Conservation (phyloP, 1,140 invertebrate species). For the Chionoecetes opilio region DNA sequence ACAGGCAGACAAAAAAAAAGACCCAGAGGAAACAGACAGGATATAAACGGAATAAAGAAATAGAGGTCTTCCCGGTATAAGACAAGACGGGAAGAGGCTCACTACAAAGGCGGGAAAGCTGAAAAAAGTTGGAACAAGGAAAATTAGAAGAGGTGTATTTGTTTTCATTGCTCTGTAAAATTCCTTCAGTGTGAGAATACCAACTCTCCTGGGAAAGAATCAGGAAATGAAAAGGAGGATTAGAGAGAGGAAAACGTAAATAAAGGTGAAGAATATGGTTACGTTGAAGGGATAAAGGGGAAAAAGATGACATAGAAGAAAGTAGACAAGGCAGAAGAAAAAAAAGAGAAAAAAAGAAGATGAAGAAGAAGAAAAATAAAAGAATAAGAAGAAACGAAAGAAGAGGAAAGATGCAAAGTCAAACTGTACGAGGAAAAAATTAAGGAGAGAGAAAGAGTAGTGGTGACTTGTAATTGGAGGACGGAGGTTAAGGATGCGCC, state of each 20-base stretch:
- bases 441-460: too few relatives aligned
- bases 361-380: neutral
- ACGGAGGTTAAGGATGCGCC: too few relatives aligned
- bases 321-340: neutral
- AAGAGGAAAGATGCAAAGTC: neutral
- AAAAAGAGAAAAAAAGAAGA: neutral
- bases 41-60: too few relatives aligned
- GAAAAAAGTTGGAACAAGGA: neutral
- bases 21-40: too few relatives aligned
- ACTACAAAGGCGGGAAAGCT: neutral
- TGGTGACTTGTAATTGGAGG: too few relatives aligned
- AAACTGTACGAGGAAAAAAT: neutral
- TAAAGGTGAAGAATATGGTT: neutral
- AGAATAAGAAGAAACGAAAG: neutral
- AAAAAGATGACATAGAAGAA: neutral
- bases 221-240: neutral
- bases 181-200: neutral
- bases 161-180: neutral
- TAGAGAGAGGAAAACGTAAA: neutral
- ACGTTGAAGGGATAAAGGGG: neutral
- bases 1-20: too few relatives aligned
- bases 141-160: neutral
- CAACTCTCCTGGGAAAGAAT: neutral
- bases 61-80: neutral
- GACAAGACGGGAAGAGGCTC: neutral